Evolutionary conservation across 64 coral and sea anemone genomes (phyloP), one percentile per base, ranked within the genome.

Genomic region (Cladopsammia gracilis): DNA sequence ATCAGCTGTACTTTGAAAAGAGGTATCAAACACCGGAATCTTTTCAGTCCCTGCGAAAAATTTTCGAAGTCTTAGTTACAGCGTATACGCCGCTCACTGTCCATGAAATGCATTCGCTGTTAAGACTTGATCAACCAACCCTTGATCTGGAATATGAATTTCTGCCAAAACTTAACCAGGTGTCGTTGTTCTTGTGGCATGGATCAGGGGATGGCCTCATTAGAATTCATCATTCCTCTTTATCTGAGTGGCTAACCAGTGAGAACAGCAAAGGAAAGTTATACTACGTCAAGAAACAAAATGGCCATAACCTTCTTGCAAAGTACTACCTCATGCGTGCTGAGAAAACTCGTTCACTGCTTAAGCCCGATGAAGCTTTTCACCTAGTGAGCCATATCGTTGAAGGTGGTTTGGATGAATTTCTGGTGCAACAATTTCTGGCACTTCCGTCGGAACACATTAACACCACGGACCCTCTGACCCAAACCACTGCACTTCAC

Each of bases 191-290:
- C 52, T 78, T 97, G 3, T 73, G 83, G 52, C 59, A 79, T 76
- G 67, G 61, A 66, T 76, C 74, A 65, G 68, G 61, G 48, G 87
- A 87, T 15, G 82, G 79, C 18, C 58, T 18, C 19, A 67, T 97
- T 19, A 78, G 67, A 46, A 58, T 97, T 56, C 87, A 93, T 47
- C 95, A 97, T 52, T 79, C 70, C 18, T 97, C 95, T 25, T 71
- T 97, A 58, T 70, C 87, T 13, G 88, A 94, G 53, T 97, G 95
- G 95, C 73, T 97, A 6, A 97, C 95, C 15, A 97, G 88, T 53
- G 79, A 87, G 22, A 61, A 51, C 3, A 97, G 90, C 60, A 79
- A 72, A 77, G 95, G 92, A 15, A 89, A 76, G 48, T 23, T 22
- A 6, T 97, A 50, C 51, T 97, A 81, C 16, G 75, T 94, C 0